These are phyloP conservation scores for Eufriesea mexicana DNA, from an alignment of 1,140 invertebrate species.

Conservation along the genomic window DNA sequence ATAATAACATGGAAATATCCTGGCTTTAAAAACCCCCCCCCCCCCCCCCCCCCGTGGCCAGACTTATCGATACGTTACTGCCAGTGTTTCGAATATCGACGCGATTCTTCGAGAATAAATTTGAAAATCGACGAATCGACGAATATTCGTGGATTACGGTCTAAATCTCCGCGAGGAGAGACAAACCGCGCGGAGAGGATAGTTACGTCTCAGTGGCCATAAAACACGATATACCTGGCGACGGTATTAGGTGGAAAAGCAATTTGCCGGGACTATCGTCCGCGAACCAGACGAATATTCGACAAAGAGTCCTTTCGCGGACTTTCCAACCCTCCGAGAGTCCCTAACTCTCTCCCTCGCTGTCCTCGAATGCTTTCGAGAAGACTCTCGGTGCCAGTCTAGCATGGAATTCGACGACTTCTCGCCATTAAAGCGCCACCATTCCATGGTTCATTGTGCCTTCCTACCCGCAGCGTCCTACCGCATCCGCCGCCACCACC, in stretches of 20 bases:
- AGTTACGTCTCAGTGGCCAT: constrained; percentile 11
- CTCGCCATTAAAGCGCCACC: constrained; percentile 71
- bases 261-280: constrained; percentile 42
- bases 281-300: constrained; percentile 34
- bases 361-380: constrained; percentile 59
- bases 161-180: background rate
- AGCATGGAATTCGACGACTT: constrained; percentile 72
- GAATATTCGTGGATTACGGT: background rate
- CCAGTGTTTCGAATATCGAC: constrained; percentile 6
- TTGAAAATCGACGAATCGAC: constrained; percentile 14
- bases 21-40: background rate
- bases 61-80: background rate
- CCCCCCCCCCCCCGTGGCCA: no score
- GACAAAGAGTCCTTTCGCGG: constrained; percentile 31
- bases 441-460: constrained; percentile 74
- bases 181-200: background rate
- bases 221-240: constrained; percentile 27
- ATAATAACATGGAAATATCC: constrained; percentile 17
- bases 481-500: constrained; percentile 33
- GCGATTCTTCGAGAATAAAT: constrained; percentile 1
- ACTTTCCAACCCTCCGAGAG: constrained; percentile 19
- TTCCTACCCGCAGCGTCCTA: constrained; percentile 50
- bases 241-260: constrained; percentile 25
- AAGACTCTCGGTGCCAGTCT: constrained; percentile 60
- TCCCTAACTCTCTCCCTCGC: constrained; percentile 12